Conservation (phyloP, 1,140 invertebrate species). For the Uloborus diversus region DNA sequence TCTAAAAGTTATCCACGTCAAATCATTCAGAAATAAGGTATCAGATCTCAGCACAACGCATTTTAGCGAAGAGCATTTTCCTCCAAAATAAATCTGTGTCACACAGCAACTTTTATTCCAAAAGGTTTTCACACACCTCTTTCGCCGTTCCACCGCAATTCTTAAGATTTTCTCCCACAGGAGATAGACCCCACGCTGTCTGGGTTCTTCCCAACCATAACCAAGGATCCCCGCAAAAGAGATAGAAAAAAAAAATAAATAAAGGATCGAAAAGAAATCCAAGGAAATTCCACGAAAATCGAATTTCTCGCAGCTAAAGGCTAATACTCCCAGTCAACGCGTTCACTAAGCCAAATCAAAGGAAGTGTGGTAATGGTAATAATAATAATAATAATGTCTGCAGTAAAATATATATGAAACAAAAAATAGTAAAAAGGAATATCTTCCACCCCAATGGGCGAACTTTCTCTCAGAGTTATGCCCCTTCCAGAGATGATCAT, state of each 20-base stretch:
- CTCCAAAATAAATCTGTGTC: too few species aligned
- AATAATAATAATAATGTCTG: constrained; percentile 42
- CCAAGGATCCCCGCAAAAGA: not conserved
- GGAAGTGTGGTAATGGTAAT: constrained; percentile 1
- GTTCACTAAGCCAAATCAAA: constrained; percentile 29
- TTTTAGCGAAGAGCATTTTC: too few species aligned
- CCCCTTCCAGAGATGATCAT: constrained; percentile 28
- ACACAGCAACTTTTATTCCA: too few species aligned
- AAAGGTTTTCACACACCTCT: not conserved
- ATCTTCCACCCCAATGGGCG: constrained; percentile 38
- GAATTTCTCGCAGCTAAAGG: constrained; percentile 19
- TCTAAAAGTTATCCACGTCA: too few species aligned
- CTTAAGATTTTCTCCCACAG: too few species aligned
- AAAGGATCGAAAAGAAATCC: not conserved
- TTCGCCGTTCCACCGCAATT: not conserved
- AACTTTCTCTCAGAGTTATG: constrained; percentile 32
- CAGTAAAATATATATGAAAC: constrained; percentile 20
- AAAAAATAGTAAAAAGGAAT: constrained; percentile 20
- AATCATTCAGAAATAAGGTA: too few species aligned
- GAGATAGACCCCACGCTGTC: not conserved
- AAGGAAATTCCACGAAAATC: constrained; percentile 23
- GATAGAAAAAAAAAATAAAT: not conserved
- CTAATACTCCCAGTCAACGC: not conserved
- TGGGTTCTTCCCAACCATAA: not conserved
- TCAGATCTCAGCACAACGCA: too few species aligned